Evolutionary conservation across 2,113 vertebrate genomes (phyloP), one percentile per base, ranked within the genome.

Genomic region (Perca schrenkii): DNA sequence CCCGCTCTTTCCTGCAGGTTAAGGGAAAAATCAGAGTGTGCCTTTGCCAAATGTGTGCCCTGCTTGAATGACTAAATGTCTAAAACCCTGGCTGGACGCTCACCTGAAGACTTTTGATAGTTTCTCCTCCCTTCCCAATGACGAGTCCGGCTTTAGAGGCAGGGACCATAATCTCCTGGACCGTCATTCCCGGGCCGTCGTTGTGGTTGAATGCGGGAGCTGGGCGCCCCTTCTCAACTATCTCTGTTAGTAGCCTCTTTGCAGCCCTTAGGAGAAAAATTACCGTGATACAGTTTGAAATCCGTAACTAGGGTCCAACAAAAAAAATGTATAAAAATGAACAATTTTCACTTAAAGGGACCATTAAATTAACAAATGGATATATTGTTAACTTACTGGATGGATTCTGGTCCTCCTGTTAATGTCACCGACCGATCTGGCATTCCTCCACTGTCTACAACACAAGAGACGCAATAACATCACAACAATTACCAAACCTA

Each of bases 151-250:
- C 98, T 94, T 99, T 99, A 86, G 97, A 97, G 67, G 98, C 97
- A 82, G 98, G 98, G 88, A 99, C 97, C 96, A 99, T 98, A 49
- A 99, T 97, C 95, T 99, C 98, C 89, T 99, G 98, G 75, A 99
- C 98, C 2, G 98, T 95, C 95, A 98, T 98, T 85, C 98, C 98
- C 3, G 97, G 97, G 64, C 97, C 97, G 62, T 99, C 97, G 7
- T 95, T 97, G 91, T 98, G 98, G 92, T 99, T 98, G 89, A 99
- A 99, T 0, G 97, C 97, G 53, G 98, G 98, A n/a, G 97, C 94
- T 3, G 98, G 98, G 56, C 98, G 96, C 83, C 98, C 98, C 85
- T 99, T 99, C 87, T 99, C 98, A 62, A 99, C 98, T 54, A 99
- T 99, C 83, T 99, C 98, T 80, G 97, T 95, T 74, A 99, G 90